Evolutionary conservation across 2,113 vertebrate species (phyloP), one percentile per base, ranked within the genome.

Genomic region (Dicerorhinus sumatrensis): DNA sequence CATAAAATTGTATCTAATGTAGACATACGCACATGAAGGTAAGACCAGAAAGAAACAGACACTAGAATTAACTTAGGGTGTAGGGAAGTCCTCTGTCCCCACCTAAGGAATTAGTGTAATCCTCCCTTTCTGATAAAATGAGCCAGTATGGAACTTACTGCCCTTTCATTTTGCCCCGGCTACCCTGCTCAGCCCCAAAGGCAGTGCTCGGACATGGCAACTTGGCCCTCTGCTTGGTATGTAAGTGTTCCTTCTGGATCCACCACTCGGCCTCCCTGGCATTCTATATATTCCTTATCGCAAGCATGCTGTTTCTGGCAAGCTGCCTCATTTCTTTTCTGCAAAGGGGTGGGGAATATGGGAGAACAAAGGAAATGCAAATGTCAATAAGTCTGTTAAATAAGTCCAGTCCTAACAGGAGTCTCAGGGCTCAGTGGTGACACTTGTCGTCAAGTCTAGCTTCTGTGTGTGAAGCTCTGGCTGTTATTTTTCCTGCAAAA

Each of bases 161-260:
- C 10, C 5, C 8, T 60, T 63, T 31, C 8, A 2, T 6, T 8
- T 75, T 27, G 46, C 18, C 33, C 84, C 51, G 29, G n/a, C 8
- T 80, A 21, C 46, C n/a, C 51, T 29, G 36, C 39, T 92, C 88
- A 39, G 23, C 29, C 17, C 39, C 77, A 46, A 88, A 31, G 29
- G n/a, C 13, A 3, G n/a, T 0, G 20, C 46, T 82, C 62, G 2
- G 5, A 73, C 1, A 67, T 0, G 10, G n/a, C 25, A 56, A 12
- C 5, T 0, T 18, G 72, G 65, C 11, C 54, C 54, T 33, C 60
- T 33, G 33, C 21, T 46, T 18, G 63, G 36, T 4, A 25, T 6
- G 10, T 1, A 72, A 72, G 5, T 36, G 63, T 54, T 94, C 70
- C 42, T 60, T 81, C 77, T 46, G 13, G 39, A 77, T 0, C 17